A percentile compares a stretch with the other conserved stretches of the same genome.
Conservation (phyloP, 2,888 invertebrate species). For the Lochmaea capreae region DNA sequence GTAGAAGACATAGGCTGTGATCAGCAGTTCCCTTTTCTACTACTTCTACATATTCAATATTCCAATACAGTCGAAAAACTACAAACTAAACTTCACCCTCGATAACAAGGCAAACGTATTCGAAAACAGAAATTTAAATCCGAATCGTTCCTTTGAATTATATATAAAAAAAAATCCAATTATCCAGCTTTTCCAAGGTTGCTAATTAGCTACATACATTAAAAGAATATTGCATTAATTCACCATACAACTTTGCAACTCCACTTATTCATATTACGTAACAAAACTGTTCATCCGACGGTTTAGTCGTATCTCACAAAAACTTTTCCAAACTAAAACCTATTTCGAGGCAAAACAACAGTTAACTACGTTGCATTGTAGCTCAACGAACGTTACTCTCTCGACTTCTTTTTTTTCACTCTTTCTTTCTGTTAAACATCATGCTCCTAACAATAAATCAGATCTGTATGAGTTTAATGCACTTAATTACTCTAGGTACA, state of each 20-base stretch:
- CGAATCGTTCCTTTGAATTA: no score
- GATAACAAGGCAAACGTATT: no score
- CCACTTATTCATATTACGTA: slow-evolving; percentile 30
- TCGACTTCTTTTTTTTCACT: background rate
- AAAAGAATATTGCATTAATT: background rate
- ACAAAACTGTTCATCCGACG: slow-evolving; percentile 28
- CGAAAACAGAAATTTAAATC: no score
- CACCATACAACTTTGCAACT: slow-evolving; percentile 20
- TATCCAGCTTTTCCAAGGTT: background rate
- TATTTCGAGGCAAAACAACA: slow-evolving; percentile 25
- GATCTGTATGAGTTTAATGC: slow-evolving; percentile 1
- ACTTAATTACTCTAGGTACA: background rate
- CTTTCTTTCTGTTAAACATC: background rate
- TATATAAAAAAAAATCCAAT: slow-evolving; percentile 1
- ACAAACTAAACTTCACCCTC: no score
- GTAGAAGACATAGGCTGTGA: no score
- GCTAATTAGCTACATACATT: background rate
- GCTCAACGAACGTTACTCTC: background rate
- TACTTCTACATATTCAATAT: no score
- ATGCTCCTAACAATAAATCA: background rate
- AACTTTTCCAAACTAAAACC: slow-evolving; percentile 27
- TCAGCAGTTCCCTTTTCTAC: no score
- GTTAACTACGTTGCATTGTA: slow-evolving; percentile 21
- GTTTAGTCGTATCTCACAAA: slow-evolving; percentile 28
- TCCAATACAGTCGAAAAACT: no score